These are phyloP conservation scores for Drosophila oshimai DNA, from an alignment of 1,140 invertebrate genomes.

Conservation along the genomic window DNA sequence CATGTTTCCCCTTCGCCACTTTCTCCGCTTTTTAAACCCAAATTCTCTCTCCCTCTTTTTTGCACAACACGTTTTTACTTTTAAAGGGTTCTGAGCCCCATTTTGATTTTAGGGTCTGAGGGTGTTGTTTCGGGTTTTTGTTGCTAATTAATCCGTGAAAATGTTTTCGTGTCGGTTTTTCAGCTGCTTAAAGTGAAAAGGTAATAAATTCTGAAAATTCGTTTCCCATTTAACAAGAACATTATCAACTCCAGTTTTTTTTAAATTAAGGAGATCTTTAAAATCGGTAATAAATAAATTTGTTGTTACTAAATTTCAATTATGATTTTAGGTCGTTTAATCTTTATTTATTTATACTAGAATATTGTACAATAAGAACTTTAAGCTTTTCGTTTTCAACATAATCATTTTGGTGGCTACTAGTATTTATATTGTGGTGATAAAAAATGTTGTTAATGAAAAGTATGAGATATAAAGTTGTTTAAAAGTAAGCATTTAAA, in stretches of 20 bases:
- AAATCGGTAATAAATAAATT: no score
- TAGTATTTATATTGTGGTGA: no score
- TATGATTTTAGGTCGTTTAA: no score
- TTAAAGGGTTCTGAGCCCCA: conserved; percentile 36
- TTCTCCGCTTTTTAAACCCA: neutral
- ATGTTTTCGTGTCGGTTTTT: conserved; percentile 22
- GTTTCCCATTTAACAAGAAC: neutral
- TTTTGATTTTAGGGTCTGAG: conserved; percentile 27
- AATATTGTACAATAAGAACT: no score
- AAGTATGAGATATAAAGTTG: no score
- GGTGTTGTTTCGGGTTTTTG: conserved; percentile 4
- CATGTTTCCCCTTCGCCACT: neutral
- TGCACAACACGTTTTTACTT: conserved; percentile 55
- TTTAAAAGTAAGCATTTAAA: no score
- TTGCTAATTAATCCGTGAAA: conserved; percentile 54
- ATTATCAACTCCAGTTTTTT: neutral
- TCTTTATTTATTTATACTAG: no score
- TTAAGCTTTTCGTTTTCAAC: no score
- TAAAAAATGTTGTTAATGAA: no score
- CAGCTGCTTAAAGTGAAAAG: neutral
- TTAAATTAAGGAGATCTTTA: neutral
- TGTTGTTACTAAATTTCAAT: no score
- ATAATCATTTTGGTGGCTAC: no score
- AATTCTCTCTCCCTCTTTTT: neutral
- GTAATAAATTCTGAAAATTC: conserved; percentile 6